These are phyloP conservation scores for Masticophis lateralis DNA, from an alignment of 2,797 vertebrate genomes.

Conservation along the genomic window DNA sequence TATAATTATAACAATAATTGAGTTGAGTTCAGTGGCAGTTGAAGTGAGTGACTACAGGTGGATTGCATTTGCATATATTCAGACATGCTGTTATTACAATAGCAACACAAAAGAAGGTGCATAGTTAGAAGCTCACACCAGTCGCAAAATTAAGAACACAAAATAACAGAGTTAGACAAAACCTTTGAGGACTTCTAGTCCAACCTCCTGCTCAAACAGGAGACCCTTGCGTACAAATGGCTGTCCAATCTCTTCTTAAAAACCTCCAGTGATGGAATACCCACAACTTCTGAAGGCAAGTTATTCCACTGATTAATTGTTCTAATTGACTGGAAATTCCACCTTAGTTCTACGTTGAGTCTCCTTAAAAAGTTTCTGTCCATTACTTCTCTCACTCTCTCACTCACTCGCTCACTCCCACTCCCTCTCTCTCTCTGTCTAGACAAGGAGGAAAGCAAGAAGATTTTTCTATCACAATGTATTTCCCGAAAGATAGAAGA, in stretches of 20 bases:
- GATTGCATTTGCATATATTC: neutral
- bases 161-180: too few relatives aligned
- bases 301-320: too few relatives aligned
- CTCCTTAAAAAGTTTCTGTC: neutral
- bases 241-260: neutral
- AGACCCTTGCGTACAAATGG: neutral
- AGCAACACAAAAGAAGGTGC: neutral
- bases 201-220: too few relatives aligned
- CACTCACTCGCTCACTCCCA: fast-evolving
- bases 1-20: neutral
- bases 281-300: too few relatives aligned
- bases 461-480: neutral
- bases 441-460: neutral
- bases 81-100: neutral
- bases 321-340: neutral
- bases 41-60: neutral
- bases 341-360: neutral
- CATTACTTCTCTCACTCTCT: too few relatives aligned
- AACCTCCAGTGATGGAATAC: neutral
- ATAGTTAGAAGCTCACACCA: neutral
- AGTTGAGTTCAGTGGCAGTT: neutral
- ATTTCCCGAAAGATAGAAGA: neutral
- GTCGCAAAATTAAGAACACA: neutral
- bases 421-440: too few relatives aligned
- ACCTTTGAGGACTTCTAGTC: too few relatives aligned